These are phyloP conservation scores for Chloroclystis v-ata DNA, from an alignment of 2,888 invertebrate species.

Conservation along the genomic window DNA sequence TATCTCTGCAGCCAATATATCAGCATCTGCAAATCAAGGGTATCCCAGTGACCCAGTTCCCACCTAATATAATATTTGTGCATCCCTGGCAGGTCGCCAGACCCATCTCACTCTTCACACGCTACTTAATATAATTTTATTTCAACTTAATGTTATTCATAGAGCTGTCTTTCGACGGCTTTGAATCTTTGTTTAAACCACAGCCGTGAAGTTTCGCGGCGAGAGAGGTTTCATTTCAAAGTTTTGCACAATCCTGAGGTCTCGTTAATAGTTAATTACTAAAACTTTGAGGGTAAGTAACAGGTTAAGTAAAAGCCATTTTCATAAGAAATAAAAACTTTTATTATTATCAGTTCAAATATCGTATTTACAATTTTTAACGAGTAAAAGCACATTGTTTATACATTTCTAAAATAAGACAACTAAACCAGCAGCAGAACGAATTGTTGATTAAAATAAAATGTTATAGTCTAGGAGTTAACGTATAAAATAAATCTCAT, in stretches of 20 bases:
- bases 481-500: conserved; percentile 57
- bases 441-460: conserved; percentile 50
- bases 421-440: conserved; percentile 53
- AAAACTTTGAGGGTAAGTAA: not conserved
- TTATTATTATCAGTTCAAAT: conserved; percentile 80
- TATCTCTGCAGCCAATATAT: not conserved
- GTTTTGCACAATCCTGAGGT: not conserved
- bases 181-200: conserved; percentile 7
- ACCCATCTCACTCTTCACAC: conserved; percentile 14
- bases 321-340: conserved; percentile 75
- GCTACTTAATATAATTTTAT: conserved; percentile 19
- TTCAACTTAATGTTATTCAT: conserved; percentile 13
- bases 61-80: conserved; percentile 13
- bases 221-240: not conserved
- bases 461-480: conserved; percentile 51
- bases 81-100: conserved; percentile 14
- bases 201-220: not conserved
- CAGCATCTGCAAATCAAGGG: conserved; percentile 1
- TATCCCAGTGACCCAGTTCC: conserved; percentile 20
- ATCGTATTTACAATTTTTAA: conserved; percentile 78
- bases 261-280: not conserved
- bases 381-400: conserved; percentile 76
- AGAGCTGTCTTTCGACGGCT: not conserved
- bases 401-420: conserved; percentile 56
- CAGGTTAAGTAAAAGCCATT: conserved; percentile 36